Conservation (phyloP, 2,888 invertebrate genomes). For the Gryllus longicercus region DNA sequence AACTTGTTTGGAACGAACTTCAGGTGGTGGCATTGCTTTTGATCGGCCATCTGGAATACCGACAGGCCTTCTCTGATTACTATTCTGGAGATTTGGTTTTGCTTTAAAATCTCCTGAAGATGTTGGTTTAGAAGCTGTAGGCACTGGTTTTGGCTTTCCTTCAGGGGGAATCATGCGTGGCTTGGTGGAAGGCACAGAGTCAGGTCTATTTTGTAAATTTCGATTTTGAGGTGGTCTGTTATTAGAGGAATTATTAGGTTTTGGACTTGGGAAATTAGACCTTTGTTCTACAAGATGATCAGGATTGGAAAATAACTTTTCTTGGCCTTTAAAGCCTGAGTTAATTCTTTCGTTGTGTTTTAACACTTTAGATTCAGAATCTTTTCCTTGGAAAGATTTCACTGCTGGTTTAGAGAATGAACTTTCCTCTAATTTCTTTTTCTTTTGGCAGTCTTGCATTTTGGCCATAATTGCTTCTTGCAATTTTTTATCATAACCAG, state of each 20-base stretch:
- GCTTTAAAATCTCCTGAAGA: slow-evolving; percentile 27
- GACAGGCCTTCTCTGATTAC: slow-evolving; percentile 33
- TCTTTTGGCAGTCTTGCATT: slow-evolving; percentile 24
- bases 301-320: neutral
- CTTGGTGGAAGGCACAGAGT: neutral
- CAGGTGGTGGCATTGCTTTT: slow-evolving; percentile 25
- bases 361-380: slow-evolving; percentile 18
- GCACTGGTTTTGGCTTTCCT: neutral
- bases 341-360: slow-evolving; percentile 11
- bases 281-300: slow-evolving; percentile 20
- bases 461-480: slow-evolving; percentile 31
- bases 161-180: neutral
- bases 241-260: slow-evolving; percentile 19
- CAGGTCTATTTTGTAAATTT: neutral
- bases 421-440: slow-evolving; percentile 11
- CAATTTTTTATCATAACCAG: slow-evolving; percentile 29
- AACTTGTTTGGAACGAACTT: neutral
- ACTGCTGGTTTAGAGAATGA: neutral
- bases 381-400: neutral
- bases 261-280: slow-evolving; percentile 20
- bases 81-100: slow-evolving; percentile 37
- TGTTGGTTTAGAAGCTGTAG: slow-evolving; percentile 3
- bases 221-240: slow-evolving; percentile 28
- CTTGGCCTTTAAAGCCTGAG: neutral
- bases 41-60: slow-evolving; percentile 28